Percentiles rank a stretch among this genome's conserved stretches.
Conservation (phyloP, 2,113 vertebrate species). For the Chlamydotis undulata region DNA sequence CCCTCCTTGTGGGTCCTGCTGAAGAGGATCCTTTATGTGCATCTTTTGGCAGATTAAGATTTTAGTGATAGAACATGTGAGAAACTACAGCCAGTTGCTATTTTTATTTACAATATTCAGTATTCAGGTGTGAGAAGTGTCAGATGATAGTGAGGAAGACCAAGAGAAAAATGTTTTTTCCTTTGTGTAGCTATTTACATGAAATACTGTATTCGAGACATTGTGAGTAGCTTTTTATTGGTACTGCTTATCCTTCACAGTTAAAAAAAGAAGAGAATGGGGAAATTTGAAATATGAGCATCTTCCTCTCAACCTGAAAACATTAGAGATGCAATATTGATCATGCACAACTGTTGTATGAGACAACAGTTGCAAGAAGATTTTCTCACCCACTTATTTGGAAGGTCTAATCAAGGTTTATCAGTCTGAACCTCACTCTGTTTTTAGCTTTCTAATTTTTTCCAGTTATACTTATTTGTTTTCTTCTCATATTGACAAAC, state of each 20-base stretch:
- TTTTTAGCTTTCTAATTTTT: neutral
- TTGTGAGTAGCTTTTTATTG: neutral
- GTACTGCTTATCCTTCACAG: neutral
- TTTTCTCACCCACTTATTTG: neutral
- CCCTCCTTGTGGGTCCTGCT: accelerated
- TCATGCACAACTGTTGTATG: neutral
- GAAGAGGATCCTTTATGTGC: neutral
- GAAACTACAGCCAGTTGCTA: neutral
- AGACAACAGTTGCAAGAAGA: neutral
- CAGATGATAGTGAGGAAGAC: neutral
- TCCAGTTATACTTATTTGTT: neutral
- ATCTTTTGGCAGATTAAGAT: neutral
- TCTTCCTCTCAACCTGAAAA: neutral
- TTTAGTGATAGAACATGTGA: neutral
- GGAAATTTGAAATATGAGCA: neutral
- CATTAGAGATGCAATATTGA: neutral
- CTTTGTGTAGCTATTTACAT: neutral
- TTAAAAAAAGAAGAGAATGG: neutral
- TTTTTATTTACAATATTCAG: neutral
- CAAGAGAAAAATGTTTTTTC: neutral
- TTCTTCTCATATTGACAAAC: neutral
- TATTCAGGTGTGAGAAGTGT: neutral
- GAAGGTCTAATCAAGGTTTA: neutral
- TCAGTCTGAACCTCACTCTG: neutral
- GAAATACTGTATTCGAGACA: neutral